Conservation (phyloP, 2,797 vertebrate genomes). For the Avahi laniger region DNA sequence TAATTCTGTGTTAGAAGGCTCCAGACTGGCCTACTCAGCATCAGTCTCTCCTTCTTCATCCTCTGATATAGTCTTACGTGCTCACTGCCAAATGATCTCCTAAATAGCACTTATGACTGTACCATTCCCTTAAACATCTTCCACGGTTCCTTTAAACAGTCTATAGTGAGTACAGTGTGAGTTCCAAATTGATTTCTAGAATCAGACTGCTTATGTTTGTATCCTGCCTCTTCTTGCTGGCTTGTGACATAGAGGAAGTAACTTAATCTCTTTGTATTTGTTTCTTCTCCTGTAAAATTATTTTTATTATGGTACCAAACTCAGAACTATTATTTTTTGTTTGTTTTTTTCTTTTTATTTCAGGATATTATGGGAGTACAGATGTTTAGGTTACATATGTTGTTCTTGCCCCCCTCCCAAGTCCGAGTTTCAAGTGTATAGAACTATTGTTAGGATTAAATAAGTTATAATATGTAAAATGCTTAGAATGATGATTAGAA, state of each 20-base stretch:
- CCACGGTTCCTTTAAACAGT: not conserved
- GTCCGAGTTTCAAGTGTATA: not conserved
- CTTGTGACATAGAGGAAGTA: conserved; percentile 18
- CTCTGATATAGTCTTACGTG: not conserved
- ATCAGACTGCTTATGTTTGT: not conserved
- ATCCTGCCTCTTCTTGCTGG: not conserved
- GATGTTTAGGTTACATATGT: no score
- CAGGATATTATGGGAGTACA: no score
- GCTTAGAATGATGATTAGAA: not conserved
- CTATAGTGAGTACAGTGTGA: not conserved
- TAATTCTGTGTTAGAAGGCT: not conserved
- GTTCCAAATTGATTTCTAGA: conserved; percentile 7
- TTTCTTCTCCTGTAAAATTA: conserved; percentile 19
- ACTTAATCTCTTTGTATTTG: conserved; percentile 30
- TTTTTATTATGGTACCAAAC: not conserved
- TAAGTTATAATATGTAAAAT: not conserved
- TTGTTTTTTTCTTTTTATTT: no score
- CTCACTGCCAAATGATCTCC: not conserved
- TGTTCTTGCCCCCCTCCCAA: no score
- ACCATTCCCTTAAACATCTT: not conserved
- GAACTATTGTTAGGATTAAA: not conserved
- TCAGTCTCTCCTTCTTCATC: not conserved
- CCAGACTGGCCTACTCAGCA: not conserved
- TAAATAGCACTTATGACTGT: not conserved
- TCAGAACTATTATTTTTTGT: not conserved